Evolutionary conservation across 2,113 vertebrate species (phyloP).

Genomic region (Galeopterus variegatus): DNA sequence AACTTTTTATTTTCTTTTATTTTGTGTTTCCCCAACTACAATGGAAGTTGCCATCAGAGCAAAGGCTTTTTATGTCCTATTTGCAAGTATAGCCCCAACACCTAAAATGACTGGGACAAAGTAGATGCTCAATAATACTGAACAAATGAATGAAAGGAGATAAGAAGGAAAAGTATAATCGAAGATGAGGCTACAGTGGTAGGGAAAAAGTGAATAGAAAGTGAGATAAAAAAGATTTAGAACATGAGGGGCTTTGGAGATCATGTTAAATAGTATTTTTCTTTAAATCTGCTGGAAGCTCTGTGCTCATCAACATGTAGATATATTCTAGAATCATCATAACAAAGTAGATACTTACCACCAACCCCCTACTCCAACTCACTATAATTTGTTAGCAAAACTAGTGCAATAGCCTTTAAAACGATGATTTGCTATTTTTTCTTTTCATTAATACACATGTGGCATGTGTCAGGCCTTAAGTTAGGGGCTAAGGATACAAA

Average conservation of each 20-base stretch:
- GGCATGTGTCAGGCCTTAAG: not conserved
- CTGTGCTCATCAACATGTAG: not conserved
- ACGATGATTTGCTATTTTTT: not conserved
- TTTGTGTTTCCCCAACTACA: not conserved
- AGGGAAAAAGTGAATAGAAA: no score
- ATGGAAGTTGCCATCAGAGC: not conserved
- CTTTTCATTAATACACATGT: not conserved
- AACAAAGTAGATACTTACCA: not conserved
- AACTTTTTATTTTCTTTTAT: not conserved
- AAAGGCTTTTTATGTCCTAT: not conserved
- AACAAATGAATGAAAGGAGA: not conserved
- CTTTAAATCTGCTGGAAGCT: not conserved
- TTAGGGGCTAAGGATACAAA: not conserved
- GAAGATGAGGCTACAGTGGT: no score
- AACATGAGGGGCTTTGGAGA: not conserved
- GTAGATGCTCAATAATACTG: not conserved
- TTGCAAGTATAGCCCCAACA: not conserved
- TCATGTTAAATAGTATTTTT: not conserved
- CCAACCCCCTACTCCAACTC: not conserved
- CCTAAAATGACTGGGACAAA: constrained; percentile 20
- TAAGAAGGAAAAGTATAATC: no score
- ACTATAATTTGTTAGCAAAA: not conserved
- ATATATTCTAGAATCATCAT: constrained; percentile 6
- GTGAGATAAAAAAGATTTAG: no score
- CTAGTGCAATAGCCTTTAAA: not conserved